Base-by-base conservation (phyloP, 2,888 invertebrate species). In the Andrena chrysosceles region DNA sequence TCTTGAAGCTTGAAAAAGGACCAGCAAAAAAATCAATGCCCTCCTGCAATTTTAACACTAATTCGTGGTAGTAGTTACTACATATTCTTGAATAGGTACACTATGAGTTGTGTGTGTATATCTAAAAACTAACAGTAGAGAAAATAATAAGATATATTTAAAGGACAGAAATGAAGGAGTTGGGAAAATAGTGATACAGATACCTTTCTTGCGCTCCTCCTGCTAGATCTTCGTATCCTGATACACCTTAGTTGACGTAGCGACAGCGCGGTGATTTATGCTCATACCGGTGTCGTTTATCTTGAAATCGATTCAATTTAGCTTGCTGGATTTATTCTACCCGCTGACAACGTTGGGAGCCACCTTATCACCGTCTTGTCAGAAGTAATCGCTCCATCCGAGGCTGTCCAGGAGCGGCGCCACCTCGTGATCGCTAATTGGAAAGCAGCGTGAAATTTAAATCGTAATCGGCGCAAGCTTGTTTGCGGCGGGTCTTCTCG, bases 351-450 rank as follows among this genome's bases (percentile, higher is more conserved):
- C 4, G 23, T 56, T 1, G 23, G 4, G 23, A 26, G 23, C n/a
- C 13, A 13, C 10, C 0, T 56, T 56, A 23, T 26, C 54, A 1
- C 3, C n/a, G 8, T 23, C 23, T 54, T 54, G 20, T 10, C 56
- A 23, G 23, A 23, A 8, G 2, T 56, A 23, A 56, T 23, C 42
- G 42, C 42, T 42, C 64, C 72, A 35, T 23, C 52, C 60, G 42
- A 8, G n/a, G 29, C n/a, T 8, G 13, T 26, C n/a, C 13, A n/a
- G 6, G 6, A 48, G 6, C 26, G 60, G 5, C 31, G 64, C 69
- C 56, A 56, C 26, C 56, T 23, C 13, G 23, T 23, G 56, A 62
- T 77, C 63, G 64, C 81, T 86, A 86, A 88, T 87, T 88, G 85
- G 74, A 76, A 76, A 71, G 20, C 68, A 54, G n/a, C 13, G 20